Base-by-base conservation (phyloP, 2,113 vertebrate genomes). In the Cranoglanis bouderius region DNA sequence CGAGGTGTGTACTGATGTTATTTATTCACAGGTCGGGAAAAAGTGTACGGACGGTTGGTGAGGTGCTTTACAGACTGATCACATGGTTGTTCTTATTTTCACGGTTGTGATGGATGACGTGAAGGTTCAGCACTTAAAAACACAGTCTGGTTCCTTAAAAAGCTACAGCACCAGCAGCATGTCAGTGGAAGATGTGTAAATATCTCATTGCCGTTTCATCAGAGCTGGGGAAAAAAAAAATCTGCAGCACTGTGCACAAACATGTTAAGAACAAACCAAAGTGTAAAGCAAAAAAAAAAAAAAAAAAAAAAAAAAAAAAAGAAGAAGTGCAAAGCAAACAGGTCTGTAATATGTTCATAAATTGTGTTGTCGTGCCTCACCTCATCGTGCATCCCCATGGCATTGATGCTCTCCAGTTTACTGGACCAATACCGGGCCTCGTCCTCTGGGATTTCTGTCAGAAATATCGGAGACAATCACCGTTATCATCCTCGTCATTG, bases 381-480 rank as follows among this genome's bases (percentile, higher is more conserved):
- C 97, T 98, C 97, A 90, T 96, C 96, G 6, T 96, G 95, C 75
- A 97, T 94, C 91, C 91, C 94, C 93, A 98, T 94, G 29, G 96
- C 95, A 93, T 99, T 99, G 90, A 99, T 96, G 92, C 95, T 96
- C 74, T 98, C 97, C 89, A 99, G 93, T 92, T 98, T 98, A 84
- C 95, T 95, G 10, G 98, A 97, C 98, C 98, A 99, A 90, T 99
- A 99, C 93, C 96, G 96, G n/a, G 98, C 98, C 92, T 99, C 98
- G 57, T 99, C 98, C 91, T 99, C 98, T 84, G 98, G 98, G 88
- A 99, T 99, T 94, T 99, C 98, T 99, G 90, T 82, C 63, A 90
- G 35, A 61, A 83, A 43, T 1, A 43, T 40, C 2, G 5, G 32
- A 35, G 8, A 61, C 2, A 29, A 53, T 55, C 14, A 81, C 10